Conservation (phyloP, 2,888 invertebrate genomes). For the Ypsolopha sequella region DNA sequence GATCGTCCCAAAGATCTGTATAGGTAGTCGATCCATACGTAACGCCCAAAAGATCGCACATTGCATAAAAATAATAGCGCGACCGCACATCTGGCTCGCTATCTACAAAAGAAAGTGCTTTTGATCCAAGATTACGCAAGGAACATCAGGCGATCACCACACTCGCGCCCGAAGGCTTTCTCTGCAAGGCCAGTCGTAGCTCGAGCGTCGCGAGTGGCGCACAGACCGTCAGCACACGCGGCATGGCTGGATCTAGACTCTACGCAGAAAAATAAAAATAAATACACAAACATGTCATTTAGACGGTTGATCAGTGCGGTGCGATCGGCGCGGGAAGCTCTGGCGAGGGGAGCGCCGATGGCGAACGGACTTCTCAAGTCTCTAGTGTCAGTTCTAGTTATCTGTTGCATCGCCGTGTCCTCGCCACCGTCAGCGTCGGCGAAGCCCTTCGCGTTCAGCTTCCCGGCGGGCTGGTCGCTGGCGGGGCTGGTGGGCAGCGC, state of each 20-base stretch:
- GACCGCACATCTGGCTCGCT: not conserved
- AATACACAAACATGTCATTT: constrained; percentile 38
- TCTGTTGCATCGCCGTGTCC: constrained; percentile 54
- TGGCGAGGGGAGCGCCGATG: constrained; percentile 47
- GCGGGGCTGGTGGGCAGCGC: constrained; percentile 53
- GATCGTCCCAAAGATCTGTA: no score
- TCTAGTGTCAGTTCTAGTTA: constrained; percentile 47
- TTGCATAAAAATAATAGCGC: not conserved
- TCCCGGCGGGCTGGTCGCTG: constrained; percentile 60
- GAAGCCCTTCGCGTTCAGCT: constrained; percentile 57
- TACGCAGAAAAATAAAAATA: constrained; percentile 9
- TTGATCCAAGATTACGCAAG: not conserved
- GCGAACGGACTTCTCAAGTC: constrained; percentile 54
- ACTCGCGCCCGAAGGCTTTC: not conserved
- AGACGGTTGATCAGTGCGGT: constrained; percentile 51
- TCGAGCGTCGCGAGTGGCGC: constrained; percentile 30
- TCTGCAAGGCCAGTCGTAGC: constrained; percentile 21
- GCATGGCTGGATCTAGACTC: constrained; percentile 1
- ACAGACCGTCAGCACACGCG: constrained; percentile 27
- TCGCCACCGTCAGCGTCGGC: constrained; percentile 58
- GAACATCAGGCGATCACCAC: not conserved
- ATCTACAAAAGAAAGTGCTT: not conserved
- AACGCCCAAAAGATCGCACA: no score
- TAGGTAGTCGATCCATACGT: no score
- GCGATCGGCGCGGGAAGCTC: constrained; percentile 48